Evolutionary conservation across 1,140 invertebrate genomes (phyloP).

Genomic region (Drepana arcuata): DNA sequence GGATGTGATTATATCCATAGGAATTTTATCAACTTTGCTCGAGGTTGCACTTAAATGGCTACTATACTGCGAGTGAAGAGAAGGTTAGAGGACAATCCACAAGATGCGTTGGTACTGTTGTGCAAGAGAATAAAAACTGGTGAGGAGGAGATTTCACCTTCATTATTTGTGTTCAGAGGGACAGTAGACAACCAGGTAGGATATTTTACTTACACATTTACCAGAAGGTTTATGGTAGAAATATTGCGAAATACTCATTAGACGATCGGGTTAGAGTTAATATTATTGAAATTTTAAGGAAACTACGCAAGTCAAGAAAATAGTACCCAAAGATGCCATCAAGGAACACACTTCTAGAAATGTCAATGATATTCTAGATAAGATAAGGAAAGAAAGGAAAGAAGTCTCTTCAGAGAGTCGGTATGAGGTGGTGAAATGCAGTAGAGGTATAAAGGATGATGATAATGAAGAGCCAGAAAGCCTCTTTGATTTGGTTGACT

Average conservation of each 20-base stretch:
- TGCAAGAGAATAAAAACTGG: constrained; percentile 62
- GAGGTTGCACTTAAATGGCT: too few species aligned
- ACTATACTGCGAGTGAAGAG: constrained; percentile 64
- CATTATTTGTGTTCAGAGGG: constrained; percentile 62
- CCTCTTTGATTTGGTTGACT: constrained; percentile 51
- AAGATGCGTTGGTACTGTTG: constrained; percentile 60
- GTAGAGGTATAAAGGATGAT: constrained; percentile 55
- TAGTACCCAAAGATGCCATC: constrained; percentile 29
- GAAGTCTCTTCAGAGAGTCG: constrained; percentile 52
- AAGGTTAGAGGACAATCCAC: constrained; percentile 61
- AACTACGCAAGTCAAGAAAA: constrained; percentile 29
- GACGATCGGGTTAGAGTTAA: not conserved
- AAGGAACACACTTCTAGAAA: constrained; percentile 36
- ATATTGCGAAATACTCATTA: too few species aligned
- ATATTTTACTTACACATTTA: not conserved
- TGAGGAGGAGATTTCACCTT: constrained; percentile 39
- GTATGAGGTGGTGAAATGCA: constrained; percentile 68
- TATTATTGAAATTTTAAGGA: constrained; percentile 27
- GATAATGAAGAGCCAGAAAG: constrained; percentile 26
- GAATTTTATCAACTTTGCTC: too few species aligned
- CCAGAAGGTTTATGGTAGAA: too few species aligned
- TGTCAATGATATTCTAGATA: constrained; percentile 56
- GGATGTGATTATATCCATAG: too few species aligned
- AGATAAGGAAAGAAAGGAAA: constrained; percentile 60
- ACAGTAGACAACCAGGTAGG: constrained; percentile 58